Evolutionary conservation across 2,113 vertebrate genomes (phyloP).

Genomic region (Brachypteracias leptosomus): DNA sequence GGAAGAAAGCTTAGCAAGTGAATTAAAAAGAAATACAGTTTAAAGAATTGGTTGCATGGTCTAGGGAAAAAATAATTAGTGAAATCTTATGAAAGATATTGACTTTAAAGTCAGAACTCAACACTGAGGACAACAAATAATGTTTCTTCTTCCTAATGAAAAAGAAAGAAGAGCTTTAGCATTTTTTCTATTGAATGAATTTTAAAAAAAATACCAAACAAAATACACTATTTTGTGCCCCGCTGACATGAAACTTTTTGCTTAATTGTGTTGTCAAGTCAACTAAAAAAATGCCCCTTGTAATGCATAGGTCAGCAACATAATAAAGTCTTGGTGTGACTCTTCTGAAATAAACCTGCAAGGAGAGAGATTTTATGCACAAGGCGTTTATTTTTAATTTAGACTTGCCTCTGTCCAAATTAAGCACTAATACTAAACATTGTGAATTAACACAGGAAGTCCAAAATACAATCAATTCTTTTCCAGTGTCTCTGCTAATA

Average conservation of each 20-base stretch:
- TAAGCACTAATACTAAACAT: neutral
- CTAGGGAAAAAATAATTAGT: neutral
- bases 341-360: neutral
- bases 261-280: neutral
- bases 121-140: neutral
- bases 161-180: neutral
- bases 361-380: neutral
- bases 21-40: neutral
- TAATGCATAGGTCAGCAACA: neutral
- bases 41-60: neutral
- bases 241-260: neutral
- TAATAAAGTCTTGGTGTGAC: neutral
- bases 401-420: neutral
- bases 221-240: neutral
- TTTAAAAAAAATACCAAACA: neutral
- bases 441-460: neutral
- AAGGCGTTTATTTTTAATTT: neutral
- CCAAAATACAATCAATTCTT: neutral
- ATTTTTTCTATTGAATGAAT: neutral
- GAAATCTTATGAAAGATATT: neutral
- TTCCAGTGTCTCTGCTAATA: neutral
- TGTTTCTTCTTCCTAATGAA: neutral
- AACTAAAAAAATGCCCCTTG: neutral
- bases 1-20: neutral
- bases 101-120: neutral